These are phyloP conservation scores for Rhinogobius similis DNA, from an alignment of 2,113 vertebrate genomes.

Conservation along the genomic window DNA sequence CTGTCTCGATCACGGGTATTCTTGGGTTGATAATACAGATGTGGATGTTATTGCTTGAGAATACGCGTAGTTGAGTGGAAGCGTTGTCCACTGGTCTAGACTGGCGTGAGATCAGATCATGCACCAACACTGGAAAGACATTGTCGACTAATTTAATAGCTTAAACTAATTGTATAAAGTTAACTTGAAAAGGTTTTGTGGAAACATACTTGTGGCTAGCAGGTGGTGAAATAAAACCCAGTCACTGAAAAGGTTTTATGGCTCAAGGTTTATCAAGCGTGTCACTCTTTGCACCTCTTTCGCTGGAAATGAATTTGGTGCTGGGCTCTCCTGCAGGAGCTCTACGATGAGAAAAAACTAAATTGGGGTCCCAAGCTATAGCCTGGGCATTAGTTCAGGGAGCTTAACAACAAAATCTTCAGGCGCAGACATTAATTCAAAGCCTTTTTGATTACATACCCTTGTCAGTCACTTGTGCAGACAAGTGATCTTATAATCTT, in stretches of 20 bases:
- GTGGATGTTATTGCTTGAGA: slow-evolving; percentile 83
- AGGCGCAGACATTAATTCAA: slow-evolving; percentile 57
- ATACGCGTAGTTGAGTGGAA: slow-evolving; percentile 84
- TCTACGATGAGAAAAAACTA: slow-evolving; percentile 29
- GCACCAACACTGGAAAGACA: slow-evolving; percentile 15
- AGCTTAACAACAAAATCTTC: slow-evolving; percentile 63
- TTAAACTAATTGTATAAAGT: slow-evolving; percentile 31
- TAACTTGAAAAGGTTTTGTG: slow-evolving; percentile 39
- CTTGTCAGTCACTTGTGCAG: slow-evolving; percentile 56
- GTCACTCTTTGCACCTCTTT: slow-evolving; percentile 50
- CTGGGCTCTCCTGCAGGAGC: slow-evolving; percentile 37
- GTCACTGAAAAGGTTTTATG: slow-evolving; percentile 49
- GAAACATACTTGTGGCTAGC: slow-evolving; percentile 35
- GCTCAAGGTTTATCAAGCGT: slow-evolving; percentile 54
- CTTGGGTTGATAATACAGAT: slow-evolving; percentile 81
- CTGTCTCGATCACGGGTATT: slow-evolving; percentile 78
- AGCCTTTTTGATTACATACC: slow-evolving; percentile 58
- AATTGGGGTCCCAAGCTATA: slow-evolving; percentile 49
- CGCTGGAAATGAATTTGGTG: slow-evolving; percentile 60
- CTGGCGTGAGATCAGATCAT: slow-evolving; percentile 22
- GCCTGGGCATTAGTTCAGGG: slow-evolving; percentile 61
- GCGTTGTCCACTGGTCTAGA: slow-evolving; percentile 59
- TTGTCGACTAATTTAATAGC: slow-evolving; percentile 33
- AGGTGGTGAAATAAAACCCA: slow-evolving; percentile 50
- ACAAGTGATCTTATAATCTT: slow-evolving; percentile 53